phyloP scores from a whole-genome alignment of 2,888 invertebrate species.

The Drosophila mimetica region DNA sequence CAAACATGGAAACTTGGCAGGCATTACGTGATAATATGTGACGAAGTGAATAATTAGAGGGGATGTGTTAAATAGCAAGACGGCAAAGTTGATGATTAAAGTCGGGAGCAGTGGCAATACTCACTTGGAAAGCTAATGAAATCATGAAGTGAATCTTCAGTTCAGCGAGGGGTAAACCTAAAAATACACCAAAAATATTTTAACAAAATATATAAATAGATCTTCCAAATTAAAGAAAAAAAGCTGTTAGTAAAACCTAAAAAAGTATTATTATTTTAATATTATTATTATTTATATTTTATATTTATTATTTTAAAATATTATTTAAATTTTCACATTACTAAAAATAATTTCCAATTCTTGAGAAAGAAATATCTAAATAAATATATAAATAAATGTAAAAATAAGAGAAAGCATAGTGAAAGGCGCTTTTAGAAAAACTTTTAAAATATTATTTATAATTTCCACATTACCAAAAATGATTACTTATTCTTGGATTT shows the following conservation, averaged over 20 bases:
- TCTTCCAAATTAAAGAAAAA: too few species aligned
- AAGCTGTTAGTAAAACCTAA: too few species aligned
- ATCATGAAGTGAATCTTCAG: not conserved
- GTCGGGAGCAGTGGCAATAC: constrained; percentile 2
- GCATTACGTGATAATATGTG: constrained; percentile 42
- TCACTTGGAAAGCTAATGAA: not conserved
- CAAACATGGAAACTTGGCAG: constrained; percentile 40
- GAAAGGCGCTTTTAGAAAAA: too few species aligned
- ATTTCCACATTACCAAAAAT: too few species aligned
- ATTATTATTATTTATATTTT: not conserved
- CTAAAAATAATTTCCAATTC: too few species aligned
- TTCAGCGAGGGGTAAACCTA: not conserved
- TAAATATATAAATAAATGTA: too few species aligned
- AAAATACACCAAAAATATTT: not conserved
- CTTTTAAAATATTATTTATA: too few species aligned
- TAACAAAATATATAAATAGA: not conserved
- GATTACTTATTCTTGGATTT: constrained; percentile 2
- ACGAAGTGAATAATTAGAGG: constrained; percentile 41
- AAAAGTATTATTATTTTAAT: too few species aligned
- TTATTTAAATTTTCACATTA: not conserved
- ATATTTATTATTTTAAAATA: too few species aligned
- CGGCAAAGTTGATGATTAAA: constrained; percentile 15
- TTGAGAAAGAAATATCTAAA: too few species aligned
- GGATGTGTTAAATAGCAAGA: constrained; percentile 15
- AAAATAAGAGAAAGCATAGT: too few species aligned